Percentiles rank a stretch among this genome's conserved stretches.
These are phyloP conservation scores for Pachymerium ferrugineum DNA, from an alignment of 2,888 invertebrate species.

Conservation along the genomic window DNA sequence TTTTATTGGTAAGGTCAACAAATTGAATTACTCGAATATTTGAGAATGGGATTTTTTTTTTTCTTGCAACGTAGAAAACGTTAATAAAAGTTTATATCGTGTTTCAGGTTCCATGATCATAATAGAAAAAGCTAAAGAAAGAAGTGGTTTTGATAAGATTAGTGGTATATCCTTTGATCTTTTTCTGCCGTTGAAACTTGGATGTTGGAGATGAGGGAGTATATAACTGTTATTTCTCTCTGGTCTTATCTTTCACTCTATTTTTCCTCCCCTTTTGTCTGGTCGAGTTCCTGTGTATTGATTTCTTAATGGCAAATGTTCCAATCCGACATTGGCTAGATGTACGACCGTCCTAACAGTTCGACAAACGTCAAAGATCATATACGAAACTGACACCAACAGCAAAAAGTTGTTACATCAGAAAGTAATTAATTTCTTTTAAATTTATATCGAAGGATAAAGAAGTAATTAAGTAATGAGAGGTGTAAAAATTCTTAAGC, in stretches of 20 bases:
- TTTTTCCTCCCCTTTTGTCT: not conserved
- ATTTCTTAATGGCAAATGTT: not conserved
- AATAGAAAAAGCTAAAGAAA: slow-evolving; percentile 3
- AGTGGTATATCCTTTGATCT: not conserved
- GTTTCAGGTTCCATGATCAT: not conserved
- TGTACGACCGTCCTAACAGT: not conserved
- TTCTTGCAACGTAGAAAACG: too few species aligned
- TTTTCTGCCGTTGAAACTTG: not conserved
- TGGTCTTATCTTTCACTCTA: not conserved
- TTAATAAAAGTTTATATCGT: not conserved
- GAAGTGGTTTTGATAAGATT: slow-evolving; percentile 13
- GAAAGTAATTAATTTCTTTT: too few species aligned
- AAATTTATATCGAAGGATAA: too few species aligned
- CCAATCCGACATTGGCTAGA: not conserved
- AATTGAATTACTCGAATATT: not conserved
- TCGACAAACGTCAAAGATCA: not conserved
- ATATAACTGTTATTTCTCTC: slow-evolving; percentile 7
- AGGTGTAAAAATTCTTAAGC: too few species aligned
- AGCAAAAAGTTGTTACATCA: not conserved
- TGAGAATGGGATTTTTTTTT: not conserved
- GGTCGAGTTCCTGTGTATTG: not conserved
- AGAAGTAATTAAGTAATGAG: too few species aligned
- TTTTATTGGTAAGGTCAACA: too few species aligned
- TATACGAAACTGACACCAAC: not conserved
- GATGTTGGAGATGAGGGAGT: slow-evolving; percentile 10